These are phyloP conservation scores for Limosa lapponica DNA, from an alignment of 2,797 vertebrate species.

Conservation along the genomic window DNA sequence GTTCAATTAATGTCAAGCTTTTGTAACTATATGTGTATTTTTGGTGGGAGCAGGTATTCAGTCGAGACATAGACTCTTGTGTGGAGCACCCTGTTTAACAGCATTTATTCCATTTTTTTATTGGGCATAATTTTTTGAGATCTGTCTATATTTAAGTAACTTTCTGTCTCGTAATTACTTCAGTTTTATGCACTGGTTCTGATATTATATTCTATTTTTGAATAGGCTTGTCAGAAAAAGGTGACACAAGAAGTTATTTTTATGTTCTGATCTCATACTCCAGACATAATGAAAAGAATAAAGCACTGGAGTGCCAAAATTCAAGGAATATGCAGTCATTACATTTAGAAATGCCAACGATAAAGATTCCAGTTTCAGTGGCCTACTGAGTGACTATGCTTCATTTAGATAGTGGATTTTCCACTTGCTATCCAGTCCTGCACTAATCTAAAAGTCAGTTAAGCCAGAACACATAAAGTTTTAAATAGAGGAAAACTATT, in stretches of 20 bases:
- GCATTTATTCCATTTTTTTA: not conserved
- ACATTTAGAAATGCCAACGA: constrained; percentile 47
- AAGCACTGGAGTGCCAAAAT: constrained; percentile 40
- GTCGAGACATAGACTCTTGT: not conserved
- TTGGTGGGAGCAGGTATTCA: not conserved
- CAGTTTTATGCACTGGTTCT: not conserved
- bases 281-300: constrained; percentile 45
- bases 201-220: constrained; percentile 20
- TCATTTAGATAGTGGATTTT: constrained; percentile 70
- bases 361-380: constrained; percentile 62
- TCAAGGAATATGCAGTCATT: constrained; percentile 44
- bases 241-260: constrained; percentile 50
- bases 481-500: constrained; percentile 62
- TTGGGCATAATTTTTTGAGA: not conserved
- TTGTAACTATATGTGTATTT: not conserved
- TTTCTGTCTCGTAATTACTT: not conserved
- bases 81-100: not conserved
- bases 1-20: not conserved
- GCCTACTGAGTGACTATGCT: constrained; percentile 40
- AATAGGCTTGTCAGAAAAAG: constrained; percentile 10
- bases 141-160: not conserved
- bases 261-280: constrained; percentile 40
- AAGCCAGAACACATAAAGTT: constrained; percentile 57
- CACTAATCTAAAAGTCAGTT: constrained; percentile 60
- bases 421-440: constrained; percentile 48